phyloP scores from a whole-genome alignment of 2,113 vertebrate genomes.

The pig (Sus scrofa) region T2T-Sscrofa CM000826.6:136577501-136578000 shows the following conservation, averaged over 20 bases:
- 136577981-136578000: neutral
- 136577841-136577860: neutral
- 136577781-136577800: neutral
- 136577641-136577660: conserved; percentile 87
- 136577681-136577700: conserved; percentile 82
- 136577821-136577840: neutral
- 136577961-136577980: neutral
- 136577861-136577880: neutral
- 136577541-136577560: conserved; percentile 79
- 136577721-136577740: conserved; percentile 71
- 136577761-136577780: neutral
- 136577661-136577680: conserved; percentile 88
- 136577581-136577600: conserved; percentile 83
- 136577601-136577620: conserved; percentile 85
- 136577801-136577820: neutral
- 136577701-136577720: conserved; percentile 85
- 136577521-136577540: conserved; percentile 24
- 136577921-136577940: neutral
- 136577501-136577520: conserved; percentile 70
- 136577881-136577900: neutral
- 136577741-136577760: conserved; percentile 46
- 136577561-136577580: conserved; percentile 85
- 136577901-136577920: too few species aligned
- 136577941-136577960: neutral
- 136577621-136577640: conserved; percentile 88